Percentiles rank a stretch among this genome's conserved stretches.
Evolutionary conservation across 2,113 vertebrate genomes (phyloP).

Genomic region (Gobio gobio): DNA sequence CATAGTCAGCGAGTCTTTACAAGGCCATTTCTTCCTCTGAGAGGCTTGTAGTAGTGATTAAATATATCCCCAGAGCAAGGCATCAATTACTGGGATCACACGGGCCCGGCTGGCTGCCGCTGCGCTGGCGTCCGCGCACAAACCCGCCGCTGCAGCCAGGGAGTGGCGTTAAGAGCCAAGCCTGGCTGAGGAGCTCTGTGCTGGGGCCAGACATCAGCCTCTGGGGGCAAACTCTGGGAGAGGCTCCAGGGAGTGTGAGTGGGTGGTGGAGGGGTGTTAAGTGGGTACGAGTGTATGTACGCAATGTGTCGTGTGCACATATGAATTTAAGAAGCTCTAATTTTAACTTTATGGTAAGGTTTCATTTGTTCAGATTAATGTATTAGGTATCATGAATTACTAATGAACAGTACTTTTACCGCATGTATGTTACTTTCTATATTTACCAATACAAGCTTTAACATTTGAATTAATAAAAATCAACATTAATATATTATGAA

Average conservation of each 20-base stretch:
- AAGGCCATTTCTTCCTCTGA: slow-evolving; percentile 77
- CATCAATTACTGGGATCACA: slow-evolving; percentile 76
- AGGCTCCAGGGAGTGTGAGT: slow-evolving; percentile 41
- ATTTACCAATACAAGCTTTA: neutral
- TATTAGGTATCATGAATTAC: neutral
- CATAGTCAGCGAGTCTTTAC: slow-evolving; percentile 71
- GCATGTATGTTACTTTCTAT: neutral
- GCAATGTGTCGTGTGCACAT: neutral
- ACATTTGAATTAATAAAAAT: neutral
- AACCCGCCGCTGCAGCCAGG: slow-evolving; percentile 38
- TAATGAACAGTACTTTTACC: neutral
- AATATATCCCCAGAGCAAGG: slow-evolving; percentile 79
- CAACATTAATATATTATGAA: neutral
- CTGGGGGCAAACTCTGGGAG: slow-evolving; percentile 47
- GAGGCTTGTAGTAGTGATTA: slow-evolving; percentile 80
- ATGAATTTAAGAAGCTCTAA: neutral
- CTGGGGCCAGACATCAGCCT: slow-evolving; percentile 49
- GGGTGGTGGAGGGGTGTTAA: slow-evolving; percentile 8
- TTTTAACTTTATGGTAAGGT: neutral
- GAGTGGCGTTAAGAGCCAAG: slow-evolving; percentile 50
- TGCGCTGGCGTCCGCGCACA: slow-evolving; percentile 66
- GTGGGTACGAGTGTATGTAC: neutral
- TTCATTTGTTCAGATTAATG: neutral
- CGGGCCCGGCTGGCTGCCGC: slow-evolving; percentile 63
- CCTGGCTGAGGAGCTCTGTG: slow-evolving; percentile 51